Percentiles rank a stretch among this genome's conserved stretches.
Evolutionary conservation across 2,888 invertebrate species (phyloP).

Genomic region (Drosophila quasianomalipes): DNA sequence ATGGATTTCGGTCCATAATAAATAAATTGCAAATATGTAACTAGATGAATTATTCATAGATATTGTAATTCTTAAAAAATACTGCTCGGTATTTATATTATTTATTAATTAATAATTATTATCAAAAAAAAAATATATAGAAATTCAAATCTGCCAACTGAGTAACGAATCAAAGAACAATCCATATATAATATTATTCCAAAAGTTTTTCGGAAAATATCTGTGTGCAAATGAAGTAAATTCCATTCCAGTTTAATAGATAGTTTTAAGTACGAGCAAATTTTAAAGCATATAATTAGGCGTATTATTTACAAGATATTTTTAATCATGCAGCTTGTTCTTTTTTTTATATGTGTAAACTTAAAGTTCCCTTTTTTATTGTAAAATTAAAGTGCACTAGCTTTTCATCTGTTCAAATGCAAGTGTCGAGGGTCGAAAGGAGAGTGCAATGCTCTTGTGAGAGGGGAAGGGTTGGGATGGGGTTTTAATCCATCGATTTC

Average conservation of each 20-base stretch:
- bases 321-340: not conserved
- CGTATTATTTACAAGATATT: not conserved
- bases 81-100: not conserved
- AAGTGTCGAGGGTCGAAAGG: not conserved
- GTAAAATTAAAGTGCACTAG: slow-evolving; percentile 12
- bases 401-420: not conserved
- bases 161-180: not conserved
- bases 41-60: slow-evolving; percentile 27
- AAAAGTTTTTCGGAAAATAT: not conserved
- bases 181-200: not conserved
- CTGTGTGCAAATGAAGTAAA: not conserved
- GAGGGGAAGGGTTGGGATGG: not conserved
- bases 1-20: slow-evolving; percentile 34
- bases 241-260: not conserved
- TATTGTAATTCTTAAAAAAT: not conserved
- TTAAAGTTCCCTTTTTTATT: not conserved
- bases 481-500: slow-evolving; percentile 58
- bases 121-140: not conserved
- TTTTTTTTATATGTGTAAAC: not conserved
- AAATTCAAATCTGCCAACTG: not conserved
- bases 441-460: slow-evolving; percentile 26
- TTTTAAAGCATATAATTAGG: slow-evolving; percentile 7
- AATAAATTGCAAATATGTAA: slow-evolving; percentile 41
- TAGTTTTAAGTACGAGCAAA: not conserved
- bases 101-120: not conserved